Evolutionary conservation across 2,888 invertebrate genomes (phyloP).

Genomic region (Rhorus exstirpatorius): DNA sequence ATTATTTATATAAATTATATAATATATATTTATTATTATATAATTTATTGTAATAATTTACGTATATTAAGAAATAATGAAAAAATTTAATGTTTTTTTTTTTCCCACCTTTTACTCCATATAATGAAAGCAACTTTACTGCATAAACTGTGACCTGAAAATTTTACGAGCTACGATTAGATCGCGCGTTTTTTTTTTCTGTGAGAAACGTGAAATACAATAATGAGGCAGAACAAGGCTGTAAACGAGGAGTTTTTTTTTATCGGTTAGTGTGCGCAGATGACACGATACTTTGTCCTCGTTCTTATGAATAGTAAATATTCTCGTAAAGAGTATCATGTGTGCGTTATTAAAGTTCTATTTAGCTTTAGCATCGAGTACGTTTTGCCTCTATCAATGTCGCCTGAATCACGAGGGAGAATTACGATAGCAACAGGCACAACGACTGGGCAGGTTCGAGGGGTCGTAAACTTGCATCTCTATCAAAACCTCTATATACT

Average conservation of each 20-base stretch:
- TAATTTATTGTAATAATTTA: not conserved
- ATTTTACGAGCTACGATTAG: too few species aligned
- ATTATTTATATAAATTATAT: too few species aligned
- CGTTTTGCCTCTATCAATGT: not conserved
- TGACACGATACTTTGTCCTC: conserved; percentile 15
- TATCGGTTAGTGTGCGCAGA: not conserved
- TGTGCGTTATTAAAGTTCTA: conserved; percentile 45
- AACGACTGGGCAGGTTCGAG: not conserved
- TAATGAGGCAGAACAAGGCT: too few species aligned
- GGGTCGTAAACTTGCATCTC: too few species aligned
- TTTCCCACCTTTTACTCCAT: not conserved
- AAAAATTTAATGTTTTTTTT: not conserved
- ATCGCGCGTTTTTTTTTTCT: too few species aligned
- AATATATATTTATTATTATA: too few species aligned
- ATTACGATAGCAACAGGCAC: conserved; percentile 21
- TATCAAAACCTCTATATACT: too few species aligned
- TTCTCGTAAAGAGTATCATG: conserved; percentile 38
- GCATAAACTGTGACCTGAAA: too few species aligned
- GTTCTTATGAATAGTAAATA: conserved; percentile 40
- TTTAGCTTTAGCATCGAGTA: conserved; percentile 28
- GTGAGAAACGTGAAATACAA: too few species aligned
- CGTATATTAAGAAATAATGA: not conserved
- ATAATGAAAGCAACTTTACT: not conserved
- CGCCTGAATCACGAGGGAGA: not conserved
- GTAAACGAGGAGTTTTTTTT: too few species aligned